Conservation (phyloP, 1,140 invertebrate species). For the Polypedilum pembai region DNA sequence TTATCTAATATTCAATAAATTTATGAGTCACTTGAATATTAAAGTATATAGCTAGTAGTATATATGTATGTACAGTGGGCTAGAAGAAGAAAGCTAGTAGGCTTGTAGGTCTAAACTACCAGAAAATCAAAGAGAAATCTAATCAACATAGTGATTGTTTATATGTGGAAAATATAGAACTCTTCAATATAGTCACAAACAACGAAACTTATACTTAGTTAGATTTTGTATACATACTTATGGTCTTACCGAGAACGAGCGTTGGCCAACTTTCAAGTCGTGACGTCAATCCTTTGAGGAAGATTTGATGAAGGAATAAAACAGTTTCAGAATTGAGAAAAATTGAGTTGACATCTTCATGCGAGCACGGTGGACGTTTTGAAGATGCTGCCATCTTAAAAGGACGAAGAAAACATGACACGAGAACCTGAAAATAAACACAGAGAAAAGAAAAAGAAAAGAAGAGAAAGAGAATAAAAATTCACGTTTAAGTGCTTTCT, state of each 20-base stretch:
- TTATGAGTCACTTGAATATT: background rate
- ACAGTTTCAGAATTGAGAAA: conserved; percentile 92
- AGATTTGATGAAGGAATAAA: conserved; percentile 90
- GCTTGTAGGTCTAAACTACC: conserved; percentile 23
- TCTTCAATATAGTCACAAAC: background rate
- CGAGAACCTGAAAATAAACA: conserved; percentile 46
- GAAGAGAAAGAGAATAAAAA: background rate
- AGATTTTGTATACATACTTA: conserved; percentile 27
- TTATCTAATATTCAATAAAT: conserved; percentile 20
- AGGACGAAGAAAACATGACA: conserved; percentile 85
- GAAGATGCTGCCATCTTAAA: conserved; percentile 92
- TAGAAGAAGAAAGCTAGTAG: background rate
- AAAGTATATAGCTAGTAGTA: background rate
- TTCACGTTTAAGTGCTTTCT: too few relatives aligned
- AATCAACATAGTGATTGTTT: conserved; percentile 21
- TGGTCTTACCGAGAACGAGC: conserved; percentile 65
- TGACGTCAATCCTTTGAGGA: conserved; percentile 86
- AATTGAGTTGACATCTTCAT: conserved; percentile 93
- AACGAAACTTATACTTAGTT: conserved; percentile 20
- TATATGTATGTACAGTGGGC: too few relatives aligned
- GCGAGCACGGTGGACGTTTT: conserved; percentile 85
- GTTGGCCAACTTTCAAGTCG: conserved; percentile 91
- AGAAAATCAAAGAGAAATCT: background rate
- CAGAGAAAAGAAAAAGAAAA: background rate
- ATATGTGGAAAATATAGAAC: conserved; percentile 29